These are phyloP conservation scores for Euspilapteryx auroguttella DNA, from an alignment of 2,888 invertebrate genomes.

Conservation along the genomic window DNA sequence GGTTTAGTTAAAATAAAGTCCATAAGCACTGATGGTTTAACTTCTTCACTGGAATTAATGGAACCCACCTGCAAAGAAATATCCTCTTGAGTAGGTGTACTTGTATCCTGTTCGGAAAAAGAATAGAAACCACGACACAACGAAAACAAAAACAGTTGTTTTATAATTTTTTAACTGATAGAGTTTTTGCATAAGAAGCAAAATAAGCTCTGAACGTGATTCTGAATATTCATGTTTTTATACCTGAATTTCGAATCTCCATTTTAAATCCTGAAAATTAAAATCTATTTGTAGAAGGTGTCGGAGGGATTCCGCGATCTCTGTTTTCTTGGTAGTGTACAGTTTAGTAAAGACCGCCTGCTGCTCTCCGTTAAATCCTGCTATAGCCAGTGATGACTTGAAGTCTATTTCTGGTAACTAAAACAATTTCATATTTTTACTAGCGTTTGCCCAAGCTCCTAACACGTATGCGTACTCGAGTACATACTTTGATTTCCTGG, in stretches of 20 bases:
- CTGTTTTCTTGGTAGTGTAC: constrained; percentile 56
- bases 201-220: no score
- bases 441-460: no score
- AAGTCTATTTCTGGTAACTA: constrained; percentile 42
- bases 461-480: no score
- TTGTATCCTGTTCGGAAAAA: no score
- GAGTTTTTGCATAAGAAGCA: no score
- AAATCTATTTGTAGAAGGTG: constrained; percentile 39
- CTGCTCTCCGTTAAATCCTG: constrained; percentile 65
- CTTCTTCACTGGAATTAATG: constrained; percentile 19
- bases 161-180: no score
- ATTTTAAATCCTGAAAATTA: constrained; percentile 36
- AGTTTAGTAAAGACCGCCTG: constrained; percentile 62
- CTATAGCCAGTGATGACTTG: constrained; percentile 39
- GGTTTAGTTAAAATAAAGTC: constrained; percentile 34
- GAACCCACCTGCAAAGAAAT: constrained; percentile 31
- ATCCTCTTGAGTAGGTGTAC: no score
- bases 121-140: no score
- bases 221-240: no score
- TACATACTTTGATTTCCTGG: no score
- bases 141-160: no score
- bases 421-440: constrained; percentile 6
- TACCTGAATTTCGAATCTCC: constrained; percentile 52
- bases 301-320: constrained; percentile 50
- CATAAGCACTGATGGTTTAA: constrained; percentile 36